Evolutionary conservation across 2,797 vertebrate genomes (phyloP).

Genomic region (Glyptemys insculpta): DNA sequence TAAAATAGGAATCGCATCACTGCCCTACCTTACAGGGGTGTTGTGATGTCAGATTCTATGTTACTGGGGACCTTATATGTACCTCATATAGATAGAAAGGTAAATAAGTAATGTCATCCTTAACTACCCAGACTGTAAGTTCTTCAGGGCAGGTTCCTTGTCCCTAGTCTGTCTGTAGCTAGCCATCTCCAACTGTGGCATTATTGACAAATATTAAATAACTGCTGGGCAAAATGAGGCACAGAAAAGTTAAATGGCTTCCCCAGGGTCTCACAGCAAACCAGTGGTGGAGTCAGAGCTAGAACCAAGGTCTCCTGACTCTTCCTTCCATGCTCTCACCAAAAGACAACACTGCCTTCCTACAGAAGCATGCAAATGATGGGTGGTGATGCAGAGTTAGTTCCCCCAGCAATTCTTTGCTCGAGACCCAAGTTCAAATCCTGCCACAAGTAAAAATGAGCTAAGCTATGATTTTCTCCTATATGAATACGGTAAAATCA

Average conservation of each 20-base stretch:
- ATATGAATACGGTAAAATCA: background rate
- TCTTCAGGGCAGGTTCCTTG: background rate
- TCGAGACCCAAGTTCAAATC: fast-evolving
- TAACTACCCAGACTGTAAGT: background rate
- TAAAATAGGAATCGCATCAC: background rate
- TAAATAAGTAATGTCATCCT: background rate
- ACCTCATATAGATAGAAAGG: background rate
- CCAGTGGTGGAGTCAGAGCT: background rate
- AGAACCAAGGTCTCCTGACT: background rate
- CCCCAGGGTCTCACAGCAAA: background rate
- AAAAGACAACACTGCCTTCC: background rate
- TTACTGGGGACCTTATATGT: background rate
- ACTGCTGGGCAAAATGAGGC: background rate
- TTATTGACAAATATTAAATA: background rate
- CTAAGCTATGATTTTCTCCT: background rate
- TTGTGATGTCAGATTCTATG: background rate
- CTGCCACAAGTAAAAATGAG: background rate
- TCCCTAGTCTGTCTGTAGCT: background rate
- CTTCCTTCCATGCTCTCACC: background rate
- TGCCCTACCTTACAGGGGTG: background rate
- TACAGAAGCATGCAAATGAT: fast-evolving
- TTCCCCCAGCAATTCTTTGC: background rate
- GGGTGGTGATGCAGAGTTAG: background rate
- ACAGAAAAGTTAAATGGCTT: background rate
- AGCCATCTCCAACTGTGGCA: background rate